phyloP scores from a whole-genome alignment of 2,113 vertebrate species.

The Sitta europaea region DNA sequence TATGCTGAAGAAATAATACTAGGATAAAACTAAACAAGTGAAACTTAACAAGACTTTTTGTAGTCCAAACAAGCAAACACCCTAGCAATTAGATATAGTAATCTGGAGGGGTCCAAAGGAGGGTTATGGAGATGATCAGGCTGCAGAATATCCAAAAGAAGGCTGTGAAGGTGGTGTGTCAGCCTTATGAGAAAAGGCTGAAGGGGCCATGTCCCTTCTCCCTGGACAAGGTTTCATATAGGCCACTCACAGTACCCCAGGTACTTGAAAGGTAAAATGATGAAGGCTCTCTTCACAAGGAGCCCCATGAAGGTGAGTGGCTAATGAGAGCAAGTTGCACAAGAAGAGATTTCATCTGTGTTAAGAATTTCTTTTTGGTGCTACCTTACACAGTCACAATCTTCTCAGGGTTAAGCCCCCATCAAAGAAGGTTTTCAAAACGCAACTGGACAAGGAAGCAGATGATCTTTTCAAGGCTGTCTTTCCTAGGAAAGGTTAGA shows the following conservation, averaged over 20 bases:
- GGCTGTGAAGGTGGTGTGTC: background rate
- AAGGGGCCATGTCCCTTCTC: background rate
- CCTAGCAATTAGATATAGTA: background rate
- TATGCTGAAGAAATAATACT: background rate
- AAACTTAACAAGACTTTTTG: background rate
- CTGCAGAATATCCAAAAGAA: background rate
- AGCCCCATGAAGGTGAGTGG: accelerated
- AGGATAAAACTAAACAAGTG: background rate
- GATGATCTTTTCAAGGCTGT: background rate
- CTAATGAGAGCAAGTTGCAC: background rate
- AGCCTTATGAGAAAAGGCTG: background rate
- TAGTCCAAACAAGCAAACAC: background rate
- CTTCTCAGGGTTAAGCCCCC: background rate
- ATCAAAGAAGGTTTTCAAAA: background rate
- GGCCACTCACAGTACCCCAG: background rate
- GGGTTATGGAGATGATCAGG: background rate
- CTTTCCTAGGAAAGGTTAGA: background rate
- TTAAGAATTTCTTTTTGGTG: background rate
- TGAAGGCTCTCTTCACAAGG: background rate
- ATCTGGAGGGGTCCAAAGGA: background rate
- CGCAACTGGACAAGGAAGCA: background rate
- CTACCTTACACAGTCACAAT: background rate
- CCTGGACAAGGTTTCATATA: background rate
- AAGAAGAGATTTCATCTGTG: background rate
- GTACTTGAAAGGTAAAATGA: background rate